phyloP scores from a whole-genome alignment of 1,140 invertebrate genomes.

The Atopsyche davidsoni region DNA sequence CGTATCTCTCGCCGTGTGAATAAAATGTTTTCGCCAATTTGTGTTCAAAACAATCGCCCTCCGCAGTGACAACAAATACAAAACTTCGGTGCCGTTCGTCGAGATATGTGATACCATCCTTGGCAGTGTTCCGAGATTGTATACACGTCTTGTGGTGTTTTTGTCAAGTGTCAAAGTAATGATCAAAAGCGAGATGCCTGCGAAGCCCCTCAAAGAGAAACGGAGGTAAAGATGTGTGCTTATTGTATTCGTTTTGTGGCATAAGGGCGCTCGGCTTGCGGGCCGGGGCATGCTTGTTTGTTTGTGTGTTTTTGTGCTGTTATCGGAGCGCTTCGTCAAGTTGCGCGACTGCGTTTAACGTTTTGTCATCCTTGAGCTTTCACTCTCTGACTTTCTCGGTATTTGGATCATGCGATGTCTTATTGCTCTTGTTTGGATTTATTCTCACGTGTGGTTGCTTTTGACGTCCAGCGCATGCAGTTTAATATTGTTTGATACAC shows the following conservation, averaged over 20 bases:
- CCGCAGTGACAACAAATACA: conserved; percentile 10
- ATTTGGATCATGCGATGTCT: conserved; percentile 2
- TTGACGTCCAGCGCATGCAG: background rate
- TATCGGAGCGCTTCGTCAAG: conserved; percentile 9
- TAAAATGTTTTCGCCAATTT: conserved; percentile 21
- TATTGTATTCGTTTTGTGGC: background rate
- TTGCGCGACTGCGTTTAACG: conserved; percentile 9
- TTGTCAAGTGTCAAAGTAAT: conserved; percentile 37
- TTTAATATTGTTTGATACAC: background rate
- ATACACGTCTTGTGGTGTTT: conserved; percentile 42
- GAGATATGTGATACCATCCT: conserved; percentile 49
- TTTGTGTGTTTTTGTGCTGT: conserved; percentile 4
- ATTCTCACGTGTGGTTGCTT: too few species aligned
- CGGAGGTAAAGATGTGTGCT: conserved; percentile 35
- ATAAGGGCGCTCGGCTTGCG: background rate
- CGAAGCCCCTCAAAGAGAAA: conserved; percentile 43
- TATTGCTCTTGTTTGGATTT: too few species aligned
- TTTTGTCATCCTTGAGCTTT: conserved; percentile 20
- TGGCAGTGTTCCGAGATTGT: conserved; percentile 51
- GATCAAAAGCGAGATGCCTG: conserved; percentile 42
- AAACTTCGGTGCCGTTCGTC: conserved; percentile 5
- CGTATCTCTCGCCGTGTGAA: conserved; percentile 14
- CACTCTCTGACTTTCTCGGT: conserved; percentile 21
- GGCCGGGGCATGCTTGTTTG: conserved; percentile 7
- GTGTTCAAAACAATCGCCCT: conserved; percentile 15